Evolutionary conservation across 2,797 vertebrate genomes (phyloP).

Genomic region (Mormyrus proboscirostris): DNA sequence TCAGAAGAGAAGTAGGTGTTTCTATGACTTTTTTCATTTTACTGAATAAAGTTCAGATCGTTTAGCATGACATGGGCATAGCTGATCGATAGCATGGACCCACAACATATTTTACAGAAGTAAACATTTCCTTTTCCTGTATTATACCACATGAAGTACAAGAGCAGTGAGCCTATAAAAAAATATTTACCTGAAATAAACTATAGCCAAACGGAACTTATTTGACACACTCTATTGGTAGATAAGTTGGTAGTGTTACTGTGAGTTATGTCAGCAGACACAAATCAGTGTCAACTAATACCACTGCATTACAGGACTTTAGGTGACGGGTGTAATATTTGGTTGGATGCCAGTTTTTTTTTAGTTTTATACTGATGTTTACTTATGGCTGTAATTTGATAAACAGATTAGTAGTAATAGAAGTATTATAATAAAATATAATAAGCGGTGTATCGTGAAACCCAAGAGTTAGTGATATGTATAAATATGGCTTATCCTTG

Average conservation of each 20-base stretch:
- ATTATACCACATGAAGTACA: background rate
- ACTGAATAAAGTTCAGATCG: background rate
- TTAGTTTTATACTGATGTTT: background rate
- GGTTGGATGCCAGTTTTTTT: background rate
- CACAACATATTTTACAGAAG: background rate
- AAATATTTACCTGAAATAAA: background rate
- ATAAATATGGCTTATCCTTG: background rate
- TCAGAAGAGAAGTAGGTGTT: conserved; percentile 70
- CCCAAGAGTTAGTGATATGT: background rate
- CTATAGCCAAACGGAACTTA: background rate
- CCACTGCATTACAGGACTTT: background rate
- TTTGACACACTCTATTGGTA: too few species aligned
- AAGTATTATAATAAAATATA: background rate
- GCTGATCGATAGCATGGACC: background rate
- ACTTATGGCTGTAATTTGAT: background rate
- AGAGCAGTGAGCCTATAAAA: background rate
- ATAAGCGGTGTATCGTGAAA: background rate
- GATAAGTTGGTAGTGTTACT: background rate
- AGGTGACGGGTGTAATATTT: background rate
- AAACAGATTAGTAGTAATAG: background rate
- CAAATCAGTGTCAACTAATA: background rate
- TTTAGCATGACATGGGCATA: background rate
- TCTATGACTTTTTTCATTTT: background rate
- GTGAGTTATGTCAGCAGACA: background rate
- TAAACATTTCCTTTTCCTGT: background rate